phyloP scores from a whole-genome alignment of 2,113 vertebrate genomes.

The Chionomys nivalis region DNA sequence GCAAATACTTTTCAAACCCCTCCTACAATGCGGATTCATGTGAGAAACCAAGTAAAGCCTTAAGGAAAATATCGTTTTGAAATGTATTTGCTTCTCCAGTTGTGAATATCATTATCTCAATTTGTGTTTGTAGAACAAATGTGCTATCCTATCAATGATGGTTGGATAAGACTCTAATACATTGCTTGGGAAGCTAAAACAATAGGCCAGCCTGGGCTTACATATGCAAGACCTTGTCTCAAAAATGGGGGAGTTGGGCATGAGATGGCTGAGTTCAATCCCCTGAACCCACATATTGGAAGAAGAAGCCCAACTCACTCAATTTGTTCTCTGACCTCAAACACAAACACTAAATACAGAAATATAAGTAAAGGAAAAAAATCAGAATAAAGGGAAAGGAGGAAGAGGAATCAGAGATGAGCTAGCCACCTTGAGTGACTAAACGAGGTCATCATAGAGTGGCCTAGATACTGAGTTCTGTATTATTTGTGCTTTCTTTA shows the following conservation, averaged over 20 bases:
- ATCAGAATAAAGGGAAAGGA: background rate
- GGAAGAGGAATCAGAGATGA: background rate
- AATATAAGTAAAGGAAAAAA: background rate
- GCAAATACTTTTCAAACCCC: background rate
- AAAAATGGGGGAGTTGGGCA: background rate
- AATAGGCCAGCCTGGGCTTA: background rate
- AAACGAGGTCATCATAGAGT: background rate
- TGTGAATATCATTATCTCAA: constrained; percentile 30
- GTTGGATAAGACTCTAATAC: background rate
- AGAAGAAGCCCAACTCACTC: background rate
- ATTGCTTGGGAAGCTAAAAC: background rate
- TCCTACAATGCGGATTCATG: background rate
- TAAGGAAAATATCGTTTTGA: background rate
- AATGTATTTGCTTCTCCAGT: constrained; percentile 52
- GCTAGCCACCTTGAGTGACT: background rate
- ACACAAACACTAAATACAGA: background rate
- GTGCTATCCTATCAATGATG: background rate
- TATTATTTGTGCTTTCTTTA: background rate
- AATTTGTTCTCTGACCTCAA: background rate
- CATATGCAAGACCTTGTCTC: background rate
- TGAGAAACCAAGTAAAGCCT: constrained; percentile 28
- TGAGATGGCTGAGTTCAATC: background rate
- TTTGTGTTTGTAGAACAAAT: constrained; percentile 46
- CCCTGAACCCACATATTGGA: background rate
- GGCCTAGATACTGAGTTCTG: background rate